Percentiles rank a stretch among this genome's conserved stretches.
Conservation (phyloP, 2,113 vertebrate genomes). For the Pelobates fuscus region DNA sequence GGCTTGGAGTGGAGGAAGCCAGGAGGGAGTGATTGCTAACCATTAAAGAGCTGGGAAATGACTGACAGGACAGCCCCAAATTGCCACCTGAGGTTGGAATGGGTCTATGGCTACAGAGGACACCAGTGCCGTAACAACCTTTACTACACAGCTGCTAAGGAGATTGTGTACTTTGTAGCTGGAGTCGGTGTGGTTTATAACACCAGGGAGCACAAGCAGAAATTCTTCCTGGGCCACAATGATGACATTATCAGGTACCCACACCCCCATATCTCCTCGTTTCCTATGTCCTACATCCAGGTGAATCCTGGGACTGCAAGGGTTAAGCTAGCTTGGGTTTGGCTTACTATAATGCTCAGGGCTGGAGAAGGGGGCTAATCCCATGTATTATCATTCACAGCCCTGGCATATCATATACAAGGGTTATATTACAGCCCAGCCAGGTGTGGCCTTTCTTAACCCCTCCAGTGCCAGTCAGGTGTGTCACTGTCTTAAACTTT, state of each 20-base stretch:
- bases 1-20: neutral
- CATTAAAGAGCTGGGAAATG: slow-evolving; percentile 74
- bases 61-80: slow-evolving; percentile 93
- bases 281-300: neutral
- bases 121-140: slow-evolving; percentile 99
- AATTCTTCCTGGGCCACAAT: slow-evolving; percentile 97
- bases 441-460: too few species aligned
- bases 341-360: neutral
- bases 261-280: neutral
- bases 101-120: slow-evolving; percentile 97
- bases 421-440: too few species aligned
- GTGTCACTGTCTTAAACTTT: too few species aligned
- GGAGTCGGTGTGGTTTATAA: slow-evolving; percentile 96
- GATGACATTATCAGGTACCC: slow-evolving; percentile 95
- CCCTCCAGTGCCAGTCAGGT: neutral
- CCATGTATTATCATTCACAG: neutral
- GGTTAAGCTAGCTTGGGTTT: neutral
- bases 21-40: neutral
- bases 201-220: slow-evolving; percentile 96
- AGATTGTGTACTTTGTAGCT: slow-evolving; percentile 96
- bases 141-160: slow-evolving; percentile 95
- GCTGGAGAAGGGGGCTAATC: neutral
- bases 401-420: neutral
- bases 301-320: neutral
- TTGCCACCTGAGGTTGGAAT: slow-evolving; percentile 96